These are phyloP conservation scores for Dipus sagitta DNA, from an alignment of 2,797 vertebrate species.

Conservation along the genomic window DNA sequence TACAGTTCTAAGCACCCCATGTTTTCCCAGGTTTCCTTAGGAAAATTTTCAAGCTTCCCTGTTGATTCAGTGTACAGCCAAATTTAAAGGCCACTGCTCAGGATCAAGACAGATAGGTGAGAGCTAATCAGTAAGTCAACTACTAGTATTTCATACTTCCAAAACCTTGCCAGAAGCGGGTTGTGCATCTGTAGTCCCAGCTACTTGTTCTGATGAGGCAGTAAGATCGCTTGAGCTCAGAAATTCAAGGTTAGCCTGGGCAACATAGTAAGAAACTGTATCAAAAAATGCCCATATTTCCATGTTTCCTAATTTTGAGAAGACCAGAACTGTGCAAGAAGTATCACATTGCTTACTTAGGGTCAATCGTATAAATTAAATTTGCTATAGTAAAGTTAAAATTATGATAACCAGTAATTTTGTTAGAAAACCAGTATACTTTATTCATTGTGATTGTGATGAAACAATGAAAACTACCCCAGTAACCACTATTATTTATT, in stretches of 20 bases:
- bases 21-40: background rate
- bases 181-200: background rate
- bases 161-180: background rate
- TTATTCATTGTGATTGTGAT: conserved; percentile 18
- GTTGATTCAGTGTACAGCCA: background rate
- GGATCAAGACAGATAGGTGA: background rate
- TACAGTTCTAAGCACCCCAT: background rate
- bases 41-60: background rate
- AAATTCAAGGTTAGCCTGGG: background rate
- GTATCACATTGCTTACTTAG: conserved; percentile 16
- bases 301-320: background rate
- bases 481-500: conserved; percentile 42
- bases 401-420: background rate
- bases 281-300: background rate
- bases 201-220: background rate
- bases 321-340: background rate
- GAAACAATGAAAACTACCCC: conserved; percentile 22
- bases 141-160: background rate
- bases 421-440: background rate
- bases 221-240: background rate
- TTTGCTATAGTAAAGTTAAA: conserved; percentile 18
- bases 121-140: background rate
- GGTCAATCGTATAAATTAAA: conserved; percentile 5
- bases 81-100: background rate
- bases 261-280: background rate